Base-by-base conservation (phyloP, 2,888 invertebrate species). In the Coenonympha glycerion region DNA sequence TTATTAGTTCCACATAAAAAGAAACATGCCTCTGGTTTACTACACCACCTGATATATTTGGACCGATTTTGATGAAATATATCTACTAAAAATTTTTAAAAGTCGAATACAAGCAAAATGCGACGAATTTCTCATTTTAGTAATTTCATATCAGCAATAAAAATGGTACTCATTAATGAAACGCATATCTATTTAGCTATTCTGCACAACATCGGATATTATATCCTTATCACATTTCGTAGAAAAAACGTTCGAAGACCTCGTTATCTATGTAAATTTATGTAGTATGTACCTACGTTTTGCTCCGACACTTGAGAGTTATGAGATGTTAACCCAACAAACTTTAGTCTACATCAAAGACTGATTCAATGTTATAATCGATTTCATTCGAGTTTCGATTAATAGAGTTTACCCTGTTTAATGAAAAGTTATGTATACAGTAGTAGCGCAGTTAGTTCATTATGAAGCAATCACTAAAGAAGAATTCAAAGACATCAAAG, bases 391-490 rank as follows among this genome's bases (percentile, higher is more conserved):
- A 9, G 9, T 28, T 8, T 28, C n/a, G 26, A 22, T 22, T 8
- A 22, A 22, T 5, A 22, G 6, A 22, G 9, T 26, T n/a, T 26
- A 9, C n/a, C n/a, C 8, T 16, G 18, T 15, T 15, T 15, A 15
- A 24, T 39, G 24, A 16, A 39, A 15, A 24, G 15, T 22, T 15
- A 39, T 19, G 8, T 19, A 26, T 31, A 48, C 51, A 34, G 30
- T 51, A 41, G 30, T 48, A 11, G 41, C 18, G 24, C 40, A 36
- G 22, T 47, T 9, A 39, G 28, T 11, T 28, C 36, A 34, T 49
- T 39, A 47, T 39, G 19, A 53, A 37, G 46, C 47, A 53, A 45
- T 41, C 45, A 53, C 33, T 24, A 41, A 45, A 50, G 22, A 34
- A 34, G 33, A 42, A 46, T 47, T 45, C 49, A 44, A 15, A 33